Percentiles rank a stretch among this genome's conserved stretches.
Conservation (phyloP, 2,888 invertebrate species). For the Drosophila meridiana region DNA sequence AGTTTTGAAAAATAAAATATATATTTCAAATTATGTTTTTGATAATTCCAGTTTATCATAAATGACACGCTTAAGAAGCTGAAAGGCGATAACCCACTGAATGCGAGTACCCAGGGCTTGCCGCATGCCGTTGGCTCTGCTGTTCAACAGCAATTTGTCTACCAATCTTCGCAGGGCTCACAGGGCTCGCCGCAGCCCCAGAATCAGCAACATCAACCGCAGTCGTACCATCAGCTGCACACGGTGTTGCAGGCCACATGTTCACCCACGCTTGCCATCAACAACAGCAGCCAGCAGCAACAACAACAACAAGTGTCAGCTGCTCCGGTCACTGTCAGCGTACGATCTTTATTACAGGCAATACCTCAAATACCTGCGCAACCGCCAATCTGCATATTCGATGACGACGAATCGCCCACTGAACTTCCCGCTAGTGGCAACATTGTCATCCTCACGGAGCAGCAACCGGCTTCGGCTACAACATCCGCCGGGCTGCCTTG, state of each 20-base stretch:
- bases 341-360: conserved; percentile 82
- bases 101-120: conserved; percentile 62
- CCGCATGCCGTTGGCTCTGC: conserved; percentile 63
- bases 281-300: conserved; percentile 33
- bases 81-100: conserved; percentile 81
- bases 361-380: conserved; percentile 84
- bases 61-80: conserved; percentile 85
- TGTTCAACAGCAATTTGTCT: conserved; percentile 61
- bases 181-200: conserved; percentile 58
- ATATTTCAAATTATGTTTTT: conserved; percentile 6
- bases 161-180: conserved; percentile 52
- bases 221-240: conserved; percentile 75
- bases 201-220: conserved; percentile 51
- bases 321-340: conserved; percentile 65
- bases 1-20: neutral
- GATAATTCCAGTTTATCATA: conserved; percentile 82
- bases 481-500: conserved; percentile 54
- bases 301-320: conserved; percentile 32
- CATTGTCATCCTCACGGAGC: conserved; percentile 75
- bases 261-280: conserved; percentile 54
- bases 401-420: conserved; percentile 84
- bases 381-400: conserved; percentile 84
- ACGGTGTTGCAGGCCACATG: conserved; percentile 66
- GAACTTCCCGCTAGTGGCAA: conserved; percentile 71
- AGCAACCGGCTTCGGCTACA: conserved; percentile 37